phyloP scores from a whole-genome alignment of 2,888 invertebrate species.

The Metellina segmentata region DNA sequence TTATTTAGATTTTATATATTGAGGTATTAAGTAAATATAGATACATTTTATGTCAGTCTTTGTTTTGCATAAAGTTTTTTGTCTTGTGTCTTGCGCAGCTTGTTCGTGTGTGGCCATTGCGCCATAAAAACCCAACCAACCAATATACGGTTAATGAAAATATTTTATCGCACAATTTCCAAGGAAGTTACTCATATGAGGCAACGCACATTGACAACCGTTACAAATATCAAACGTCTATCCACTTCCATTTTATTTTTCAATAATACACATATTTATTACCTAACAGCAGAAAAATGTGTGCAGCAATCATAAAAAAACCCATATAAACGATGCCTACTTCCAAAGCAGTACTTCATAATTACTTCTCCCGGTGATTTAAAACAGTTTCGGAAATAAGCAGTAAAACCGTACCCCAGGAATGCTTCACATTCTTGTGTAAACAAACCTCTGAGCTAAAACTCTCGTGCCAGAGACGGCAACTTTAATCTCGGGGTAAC shows the following conservation, averaged over 20 bases:
- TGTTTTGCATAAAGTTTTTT: no score
- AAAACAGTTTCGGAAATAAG: constrained; percentile 52
- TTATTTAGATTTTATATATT: no score
- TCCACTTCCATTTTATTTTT: not conserved
- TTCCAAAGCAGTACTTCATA: constrained; percentile 41
- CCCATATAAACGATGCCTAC: constrained; percentile 13
- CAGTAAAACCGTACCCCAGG: constrained; percentile 33
- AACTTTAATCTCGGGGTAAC: constrained; percentile 73
- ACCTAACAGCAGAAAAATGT: not conserved
- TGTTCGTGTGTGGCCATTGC: no score
- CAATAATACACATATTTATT: not conserved
- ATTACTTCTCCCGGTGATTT: constrained; percentile 67
- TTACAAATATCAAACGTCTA: no score
- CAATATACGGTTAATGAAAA: no score
- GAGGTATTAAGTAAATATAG: no score
- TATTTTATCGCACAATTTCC: no score
- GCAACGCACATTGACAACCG: no score
- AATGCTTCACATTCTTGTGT: constrained; percentile 58
- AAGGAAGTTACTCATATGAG: no score
- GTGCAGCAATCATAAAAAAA: not conserved
- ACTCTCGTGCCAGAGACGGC: constrained; percentile 21
- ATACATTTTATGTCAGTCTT: no score
- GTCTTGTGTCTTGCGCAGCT: no score
- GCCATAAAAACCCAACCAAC: no score
- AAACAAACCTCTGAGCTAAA: constrained; percentile 52